Conservation (phyloP, 2,797 vertebrate genomes). For the Odontamblyopus rebecca region DNA sequence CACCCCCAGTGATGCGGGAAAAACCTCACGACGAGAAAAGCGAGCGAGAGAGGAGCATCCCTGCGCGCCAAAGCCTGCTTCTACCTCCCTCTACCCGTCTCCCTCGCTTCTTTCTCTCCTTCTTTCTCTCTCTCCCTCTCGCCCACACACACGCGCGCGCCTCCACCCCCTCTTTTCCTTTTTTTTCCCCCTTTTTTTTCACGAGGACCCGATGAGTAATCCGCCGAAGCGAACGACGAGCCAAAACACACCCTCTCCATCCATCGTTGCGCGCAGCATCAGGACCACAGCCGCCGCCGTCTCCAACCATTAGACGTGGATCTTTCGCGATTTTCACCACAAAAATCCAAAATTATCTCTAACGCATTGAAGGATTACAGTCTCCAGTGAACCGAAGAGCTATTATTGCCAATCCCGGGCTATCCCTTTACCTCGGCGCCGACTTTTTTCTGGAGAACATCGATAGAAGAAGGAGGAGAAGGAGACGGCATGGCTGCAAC, state of each 20-base stretch:
- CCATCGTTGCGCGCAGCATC: constrained; percentile 20
- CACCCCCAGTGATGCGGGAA: constrained; percentile 66
- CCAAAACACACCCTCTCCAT: constrained; percentile 36
- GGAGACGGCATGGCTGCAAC: constrained; percentile 5
- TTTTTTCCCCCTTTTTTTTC: constrained; percentile 11
- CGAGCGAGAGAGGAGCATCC: constrained; percentile 9
- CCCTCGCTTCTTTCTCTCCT: not conserved
- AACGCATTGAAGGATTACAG: not conserved
- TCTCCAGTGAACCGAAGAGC: not conserved
- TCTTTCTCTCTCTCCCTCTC: not conserved
- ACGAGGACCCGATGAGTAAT: constrained; percentile 70
- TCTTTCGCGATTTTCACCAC: not conserved
- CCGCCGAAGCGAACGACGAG: constrained; percentile 31
- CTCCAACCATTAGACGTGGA: not conserved
- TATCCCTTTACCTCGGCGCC: not conserved
- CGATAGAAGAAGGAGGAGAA: not conserved
- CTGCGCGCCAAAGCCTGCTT: not conserved
- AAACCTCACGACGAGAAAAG: constrained; percentile 59
- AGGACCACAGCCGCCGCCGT: constrained; percentile 24
- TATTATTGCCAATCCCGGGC: too few relatives aligned
- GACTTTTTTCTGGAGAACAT: constrained; percentile 36
- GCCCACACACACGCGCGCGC: not conserved
- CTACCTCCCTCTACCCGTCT: not conserved
- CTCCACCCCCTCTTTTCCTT: constrained; percentile 12
- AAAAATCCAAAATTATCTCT: not conserved